Base-by-base conservation (phyloP, 2,888 invertebrate species). In the Chirona hameri region DNA sequence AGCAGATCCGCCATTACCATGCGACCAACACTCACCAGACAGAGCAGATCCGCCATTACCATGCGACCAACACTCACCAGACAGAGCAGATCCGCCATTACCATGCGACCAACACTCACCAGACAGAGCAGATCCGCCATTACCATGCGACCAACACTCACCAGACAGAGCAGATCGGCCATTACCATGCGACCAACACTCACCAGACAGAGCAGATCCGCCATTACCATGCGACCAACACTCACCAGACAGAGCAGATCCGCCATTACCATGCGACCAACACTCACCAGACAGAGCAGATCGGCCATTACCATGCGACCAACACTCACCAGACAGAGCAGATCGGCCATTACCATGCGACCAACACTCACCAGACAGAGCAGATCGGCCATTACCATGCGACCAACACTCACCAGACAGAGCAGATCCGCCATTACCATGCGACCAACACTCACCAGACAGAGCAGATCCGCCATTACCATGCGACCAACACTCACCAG, bases 261-360 rank as follows among this genome's bases (percentile, higher is more conserved):
- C 69, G 93, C 93, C 96, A 97, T 96, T 79, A 94, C 93, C 93
- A 97, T 93, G 83, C 97, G 91, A 1, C 98, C 98, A n/a, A n/a
- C n/a, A 86, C 90, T 91, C 89, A 93, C 92, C 88, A 91, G 91
- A 87, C 93, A 94, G 55, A 97, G 91, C 48, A 95, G 92, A 90
- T 97, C 97, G 69, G 93, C 93, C 96, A 97, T 96, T 79, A 94
- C 93, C 93, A 97, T 93, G 83, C 97, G 91, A 1, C 98, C 98
- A n/a, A n/a, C n/a, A 86, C 90, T 91, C 89, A 93, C 92, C 88
- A 91, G 91, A 87, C 93, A 94, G 55, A 97, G 91, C 48, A 95
- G 92, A 90, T 97, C 97, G 69, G 93, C 93, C 96, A 97, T 96
- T 79, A 94, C 93, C 93, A 97, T 93, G 83, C 97, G 91, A 1